phyloP scores from a whole-genome alignment of 2,113 vertebrate species.

The Arenaria interpres region DNA sequence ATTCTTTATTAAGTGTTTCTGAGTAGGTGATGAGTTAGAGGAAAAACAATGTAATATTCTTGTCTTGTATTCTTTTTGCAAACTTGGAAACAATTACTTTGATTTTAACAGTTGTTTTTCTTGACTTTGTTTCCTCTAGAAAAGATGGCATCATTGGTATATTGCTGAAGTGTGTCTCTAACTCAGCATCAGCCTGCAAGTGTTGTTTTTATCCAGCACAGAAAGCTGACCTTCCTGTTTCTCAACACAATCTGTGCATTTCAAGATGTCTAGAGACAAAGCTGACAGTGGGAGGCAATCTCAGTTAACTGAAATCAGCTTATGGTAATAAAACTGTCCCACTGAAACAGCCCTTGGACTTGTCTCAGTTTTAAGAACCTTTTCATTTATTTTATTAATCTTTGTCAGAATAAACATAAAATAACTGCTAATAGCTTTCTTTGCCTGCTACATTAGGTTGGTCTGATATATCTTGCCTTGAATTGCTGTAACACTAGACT shows the following conservation, averaged over 20 bases:
- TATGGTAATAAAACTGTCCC: neutral
- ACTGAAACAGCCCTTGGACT: neutral
- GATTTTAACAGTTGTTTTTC: neutral
- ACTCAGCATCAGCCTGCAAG: neutral
- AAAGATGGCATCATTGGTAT: neutral
- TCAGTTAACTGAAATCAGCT: neutral
- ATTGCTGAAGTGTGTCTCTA: neutral
- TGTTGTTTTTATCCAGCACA: neutral
- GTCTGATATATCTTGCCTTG: neutral
- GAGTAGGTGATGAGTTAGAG: neutral
- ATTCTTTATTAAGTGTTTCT: neutral
- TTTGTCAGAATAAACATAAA: neutral
- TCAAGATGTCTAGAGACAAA: neutral
- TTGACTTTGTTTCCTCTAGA: neutral
- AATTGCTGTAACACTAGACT: neutral
- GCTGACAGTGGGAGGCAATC: neutral
- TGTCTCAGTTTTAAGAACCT: neutral
- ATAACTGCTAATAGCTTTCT: neutral
- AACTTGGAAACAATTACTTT: neutral
- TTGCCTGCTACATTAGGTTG: neutral
- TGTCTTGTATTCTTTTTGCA: neutral
- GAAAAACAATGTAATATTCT: neutral
- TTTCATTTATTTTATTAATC: neutral
- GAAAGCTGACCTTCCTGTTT: neutral
- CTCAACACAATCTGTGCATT: neutral